A percentile compares a stretch with the other conserved stretches of the same genome.
phyloP scores from a whole-genome alignment of 2,888 invertebrate species.

The Cloeon dipterum region DNA sequence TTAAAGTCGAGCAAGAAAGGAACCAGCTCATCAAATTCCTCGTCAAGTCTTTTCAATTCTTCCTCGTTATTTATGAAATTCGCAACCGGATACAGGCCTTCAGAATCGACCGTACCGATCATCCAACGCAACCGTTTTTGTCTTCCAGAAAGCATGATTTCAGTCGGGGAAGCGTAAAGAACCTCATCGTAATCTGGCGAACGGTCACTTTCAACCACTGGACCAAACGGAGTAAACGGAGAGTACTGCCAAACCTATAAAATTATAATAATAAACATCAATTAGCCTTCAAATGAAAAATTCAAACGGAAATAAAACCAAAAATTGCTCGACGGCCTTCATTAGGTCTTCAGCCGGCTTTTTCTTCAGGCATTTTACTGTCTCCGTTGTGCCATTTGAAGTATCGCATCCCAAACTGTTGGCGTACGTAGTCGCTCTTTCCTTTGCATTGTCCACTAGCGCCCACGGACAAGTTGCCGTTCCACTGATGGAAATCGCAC shows the following conservation, averaged over 20 bases:
- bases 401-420: slow-evolving; percentile 36
- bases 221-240: slow-evolving; percentile 48
- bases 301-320: slow-evolving; percentile 17
- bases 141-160: slow-evolving; percentile 30
- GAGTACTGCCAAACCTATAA: slow-evolving; percentile 31
- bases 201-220: slow-evolving; percentile 36
- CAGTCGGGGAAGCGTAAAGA: slow-evolving; percentile 36
- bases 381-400: slow-evolving; percentile 19
- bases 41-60: slow-evolving; percentile 25
- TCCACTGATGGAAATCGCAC: slow-evolving; percentile 47
- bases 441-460: slow-evolving; percentile 27
- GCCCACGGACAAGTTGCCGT: slow-evolving; percentile 37
- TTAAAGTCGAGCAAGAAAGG: slow-evolving; percentile 36
- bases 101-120: slow-evolving; percentile 38
- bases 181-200: slow-evolving; percentile 26
- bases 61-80: slow-evolving; percentile 26
- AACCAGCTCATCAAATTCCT: slow-evolving; percentile 33
- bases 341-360: slow-evolving; percentile 36
- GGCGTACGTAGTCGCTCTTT: slow-evolving; percentile 28
- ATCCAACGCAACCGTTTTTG: slow-evolving; percentile 46
- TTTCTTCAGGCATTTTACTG: slow-evolving; percentile 37
- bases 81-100: slow-evolving; percentile 49
- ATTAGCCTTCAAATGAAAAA: slow-evolving; percentile 6
- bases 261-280: slow-evolving; percentile 2
- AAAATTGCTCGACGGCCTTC: slow-evolving; percentile 28